phyloP scores from a whole-genome alignment of 2,113 vertebrate species.

The Theristicus caerulescens region DNA sequence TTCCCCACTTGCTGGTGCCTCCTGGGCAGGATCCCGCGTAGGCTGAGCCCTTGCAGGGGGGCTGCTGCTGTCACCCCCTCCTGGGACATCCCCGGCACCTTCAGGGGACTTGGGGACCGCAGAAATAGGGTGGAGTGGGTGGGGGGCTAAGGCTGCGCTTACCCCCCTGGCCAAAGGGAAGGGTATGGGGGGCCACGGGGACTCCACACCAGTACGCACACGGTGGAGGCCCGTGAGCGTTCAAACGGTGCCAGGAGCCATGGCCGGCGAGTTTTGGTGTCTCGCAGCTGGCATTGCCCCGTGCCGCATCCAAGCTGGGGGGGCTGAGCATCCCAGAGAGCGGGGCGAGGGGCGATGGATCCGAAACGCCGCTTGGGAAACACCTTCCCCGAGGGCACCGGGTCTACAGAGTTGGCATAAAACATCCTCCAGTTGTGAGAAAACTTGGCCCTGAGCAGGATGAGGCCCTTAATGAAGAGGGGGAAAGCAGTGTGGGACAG shows the following conservation, averaged over 20 bases:
- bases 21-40: background rate
- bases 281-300: background rate
- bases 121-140: fast-evolving
- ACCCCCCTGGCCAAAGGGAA: background rate
- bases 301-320: background rate
- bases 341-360: fast-evolving
- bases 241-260: background rate
- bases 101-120: background rate
- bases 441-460: background rate
- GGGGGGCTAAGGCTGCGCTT: background rate
- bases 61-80: background rate
- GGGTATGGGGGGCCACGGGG: background rate
- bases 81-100: background rate
- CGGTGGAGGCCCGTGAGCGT: fast-evolving
- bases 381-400: background rate
- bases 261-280: background rate
- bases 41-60: no score
- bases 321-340: background rate
- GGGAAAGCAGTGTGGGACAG: fast-evolving
- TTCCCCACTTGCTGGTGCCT: background rate
- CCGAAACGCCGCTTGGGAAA: background rate
- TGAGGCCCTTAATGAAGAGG: background rate
- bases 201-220: background rate
- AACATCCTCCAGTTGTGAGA: background rate
- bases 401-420: background rate